Percentiles rank a stretch among this genome's conserved stretches.
Evolutionary conservation across 2,113 vertebrate species (phyloP).

Genomic region (Raja brachyura): DNA sequence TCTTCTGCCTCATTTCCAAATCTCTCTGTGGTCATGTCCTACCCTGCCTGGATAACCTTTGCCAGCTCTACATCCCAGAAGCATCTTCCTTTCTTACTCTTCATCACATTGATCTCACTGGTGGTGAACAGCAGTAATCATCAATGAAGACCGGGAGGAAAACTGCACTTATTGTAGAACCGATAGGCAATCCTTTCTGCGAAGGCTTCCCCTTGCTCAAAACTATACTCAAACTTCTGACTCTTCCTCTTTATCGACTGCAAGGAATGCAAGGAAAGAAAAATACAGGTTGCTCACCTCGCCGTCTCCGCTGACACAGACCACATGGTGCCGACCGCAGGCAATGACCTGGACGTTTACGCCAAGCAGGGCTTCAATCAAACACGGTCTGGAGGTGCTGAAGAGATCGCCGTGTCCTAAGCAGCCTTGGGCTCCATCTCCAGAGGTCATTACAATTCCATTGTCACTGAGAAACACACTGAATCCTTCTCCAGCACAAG

Average conservation of each 20-base stretch:
- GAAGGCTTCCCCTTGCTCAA: not conserved
- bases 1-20: not conserved
- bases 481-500: constrained; percentile 9
- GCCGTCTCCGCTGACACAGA: constrained; percentile 1
- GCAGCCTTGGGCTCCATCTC: constrained; percentile 28
- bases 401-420: not conserved
- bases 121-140: not conserved
- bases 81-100: not conserved
- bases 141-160: not conserved
- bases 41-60: not conserved
- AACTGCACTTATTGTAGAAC: not conserved
- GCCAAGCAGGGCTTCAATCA: constrained; percentile 18
- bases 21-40: not conserved
- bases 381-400: constrained; percentile 7
- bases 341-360: constrained; percentile 4
- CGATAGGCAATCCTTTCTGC: not conserved
- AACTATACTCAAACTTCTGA: not conserved
- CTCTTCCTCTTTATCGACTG: too few species aligned
- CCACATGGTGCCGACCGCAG: constrained; percentile 12
- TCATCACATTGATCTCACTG: too few species aligned
- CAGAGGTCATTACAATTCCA: constrained; percentile 30
- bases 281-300: not conserved
- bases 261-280: too few species aligned
- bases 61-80: not conserved
- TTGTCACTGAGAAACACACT: constrained; percentile 33